Evolutionary conservation across 2,113 vertebrate species (phyloP).

Genomic region (Colaptes auratus): DNA sequence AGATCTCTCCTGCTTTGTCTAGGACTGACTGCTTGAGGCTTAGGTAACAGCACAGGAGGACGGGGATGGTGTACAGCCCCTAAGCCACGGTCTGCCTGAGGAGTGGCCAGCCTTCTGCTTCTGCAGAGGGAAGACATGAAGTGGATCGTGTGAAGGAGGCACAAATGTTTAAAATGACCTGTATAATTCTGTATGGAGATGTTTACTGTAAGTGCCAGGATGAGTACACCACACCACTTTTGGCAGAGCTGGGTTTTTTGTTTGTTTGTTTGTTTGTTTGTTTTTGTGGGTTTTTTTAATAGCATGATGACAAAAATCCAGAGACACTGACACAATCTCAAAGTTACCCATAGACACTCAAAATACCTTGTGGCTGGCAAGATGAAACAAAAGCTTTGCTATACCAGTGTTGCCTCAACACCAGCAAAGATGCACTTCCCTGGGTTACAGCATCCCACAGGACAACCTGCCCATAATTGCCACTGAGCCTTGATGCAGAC

Average conservation of each 20-base stretch:
- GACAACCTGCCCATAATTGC: not conserved
- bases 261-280: no score
- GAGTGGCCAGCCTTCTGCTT: not conserved
- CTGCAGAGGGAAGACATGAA: not conserved
- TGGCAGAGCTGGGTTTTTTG: not conserved
- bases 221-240: not conserved
- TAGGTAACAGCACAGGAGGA: not conserved
- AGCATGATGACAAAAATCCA: not conserved
- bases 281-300: not conserved
- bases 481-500: not conserved
- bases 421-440: not conserved
- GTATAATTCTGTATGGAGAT: not conserved
- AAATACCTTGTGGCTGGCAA: not conserved
- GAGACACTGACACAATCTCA: not conserved
- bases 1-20: rapidly evolving
- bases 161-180: not conserved
- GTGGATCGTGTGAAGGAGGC: not conserved
- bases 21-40: not conserved
- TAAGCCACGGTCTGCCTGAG: not conserved
- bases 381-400: conserved; percentile 13
- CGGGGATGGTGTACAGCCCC: not conserved
- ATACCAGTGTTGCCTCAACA: not conserved
- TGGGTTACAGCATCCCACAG: not conserved
- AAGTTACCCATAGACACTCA: not conserved
- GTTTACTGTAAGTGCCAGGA: not conserved